Percentiles rank a stretch among this genome's conserved stretches.
These are phyloP conservation scores for Ataeniobius toweri DNA, from an alignment of 2,797 vertebrate genomes.

Conservation along the genomic window DNA sequence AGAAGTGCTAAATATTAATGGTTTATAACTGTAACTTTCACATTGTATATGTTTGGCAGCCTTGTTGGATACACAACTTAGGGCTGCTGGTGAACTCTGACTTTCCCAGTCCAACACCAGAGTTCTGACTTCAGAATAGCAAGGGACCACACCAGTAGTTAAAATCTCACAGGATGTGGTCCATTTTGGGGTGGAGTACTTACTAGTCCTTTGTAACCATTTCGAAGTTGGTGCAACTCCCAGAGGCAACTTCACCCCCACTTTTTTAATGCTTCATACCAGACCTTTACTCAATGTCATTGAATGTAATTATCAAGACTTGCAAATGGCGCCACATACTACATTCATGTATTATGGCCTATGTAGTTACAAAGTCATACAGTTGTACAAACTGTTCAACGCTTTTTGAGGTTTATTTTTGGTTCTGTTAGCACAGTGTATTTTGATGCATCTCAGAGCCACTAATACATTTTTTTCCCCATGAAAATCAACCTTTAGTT, in stretches of 20 bases:
- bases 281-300: not conserved
- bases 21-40: too few relatives aligned
- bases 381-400: not conserved
- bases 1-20: too few relatives aligned
- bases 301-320: not conserved
- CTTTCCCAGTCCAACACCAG: too few relatives aligned
- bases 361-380: not conserved
- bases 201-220: not conserved
- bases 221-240: not conserved
- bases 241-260: not conserved
- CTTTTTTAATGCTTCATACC: not conserved
- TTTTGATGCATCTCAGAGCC: not conserved
- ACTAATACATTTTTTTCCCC: not conserved
- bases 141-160: not conserved
- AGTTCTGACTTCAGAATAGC: too few relatives aligned
- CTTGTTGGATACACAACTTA: too few relatives aligned
- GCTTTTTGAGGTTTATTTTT: not conserved
- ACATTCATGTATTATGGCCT: not conserved
- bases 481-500: conserved; percentile 15
- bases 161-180: not conserved
- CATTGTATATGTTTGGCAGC: too few relatives aligned
- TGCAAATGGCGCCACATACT: not conserved
- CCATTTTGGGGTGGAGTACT: not conserved
- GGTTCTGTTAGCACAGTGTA: not conserved
- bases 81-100: too few relatives aligned